These are phyloP conservation scores for Epistrophe grossulariae DNA, from an alignment of 2,888 invertebrate species.

Conservation along the genomic window DNA sequence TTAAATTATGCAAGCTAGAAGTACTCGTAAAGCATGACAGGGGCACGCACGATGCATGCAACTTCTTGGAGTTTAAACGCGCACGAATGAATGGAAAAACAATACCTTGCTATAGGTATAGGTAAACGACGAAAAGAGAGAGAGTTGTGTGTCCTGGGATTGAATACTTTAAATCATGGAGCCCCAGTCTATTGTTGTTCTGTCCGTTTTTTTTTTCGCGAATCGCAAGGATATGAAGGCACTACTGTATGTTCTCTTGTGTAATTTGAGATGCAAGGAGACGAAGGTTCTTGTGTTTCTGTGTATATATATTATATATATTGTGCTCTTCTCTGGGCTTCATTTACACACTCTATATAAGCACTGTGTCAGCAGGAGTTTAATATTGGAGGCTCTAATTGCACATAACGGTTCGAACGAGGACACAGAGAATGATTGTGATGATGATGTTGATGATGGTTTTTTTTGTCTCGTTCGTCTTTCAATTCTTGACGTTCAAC, in stretches of 20 bases:
- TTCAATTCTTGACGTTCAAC: constrained; percentile 64
- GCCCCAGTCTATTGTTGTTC: not conserved
- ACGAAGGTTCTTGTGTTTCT: constrained; percentile 53
- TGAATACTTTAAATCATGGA: not conserved
- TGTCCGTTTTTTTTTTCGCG: constrained; percentile 43
- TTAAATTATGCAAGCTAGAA: constrained; percentile 72
- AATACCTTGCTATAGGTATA: not conserved
- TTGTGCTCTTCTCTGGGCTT: constrained; percentile 40
- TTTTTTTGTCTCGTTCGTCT: constrained; percentile 28
- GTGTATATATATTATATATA: not conserved
- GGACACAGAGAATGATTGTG: constrained; percentile 68
- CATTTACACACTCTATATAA: constrained; percentile 46
- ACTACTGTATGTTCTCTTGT: constrained; percentile 58
- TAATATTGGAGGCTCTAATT: constrained; percentile 63
- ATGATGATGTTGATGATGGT: constrained; percentile 73
- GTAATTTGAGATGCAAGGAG: constrained; percentile 56
- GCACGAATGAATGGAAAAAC: constrained; percentile 35
- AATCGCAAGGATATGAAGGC: constrained; percentile 55
- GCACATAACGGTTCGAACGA: constrained; percentile 72
- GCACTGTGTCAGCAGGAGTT: constrained; percentile 55
- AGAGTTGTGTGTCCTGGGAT: constrained; percentile 10
- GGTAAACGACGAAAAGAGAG: not conserved
- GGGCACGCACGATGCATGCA: constrained; percentile 63
- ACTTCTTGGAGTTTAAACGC: constrained; percentile 44
- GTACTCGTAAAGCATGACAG: constrained; percentile 17